Evolutionary conservation across 2,113 vertebrate genomes (phyloP).

Genomic region (Callorhinus ursinus): DNA sequence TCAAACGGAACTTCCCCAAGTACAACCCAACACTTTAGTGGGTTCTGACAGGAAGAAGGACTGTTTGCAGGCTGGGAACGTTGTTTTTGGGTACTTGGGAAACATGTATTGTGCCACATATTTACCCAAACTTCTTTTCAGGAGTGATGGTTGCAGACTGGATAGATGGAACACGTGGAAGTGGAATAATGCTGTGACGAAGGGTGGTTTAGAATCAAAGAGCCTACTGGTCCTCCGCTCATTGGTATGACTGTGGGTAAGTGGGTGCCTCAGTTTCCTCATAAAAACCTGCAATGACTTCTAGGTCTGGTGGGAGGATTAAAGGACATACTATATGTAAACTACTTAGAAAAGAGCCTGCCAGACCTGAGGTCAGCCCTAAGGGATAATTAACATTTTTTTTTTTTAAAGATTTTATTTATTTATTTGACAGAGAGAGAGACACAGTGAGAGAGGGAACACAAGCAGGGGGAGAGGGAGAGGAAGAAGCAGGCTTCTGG

Average conservation of each 20-base stretch:
- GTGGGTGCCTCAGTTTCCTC: not conserved
- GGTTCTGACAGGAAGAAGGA: not conserved
- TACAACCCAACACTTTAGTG: not conserved
- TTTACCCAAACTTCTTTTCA: not conserved
- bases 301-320: not conserved
- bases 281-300: not conserved
- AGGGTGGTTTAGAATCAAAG: not conserved
- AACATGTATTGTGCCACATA: not conserved
- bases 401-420: no score
- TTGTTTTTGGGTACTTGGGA: not conserved
- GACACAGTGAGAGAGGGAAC: no score
- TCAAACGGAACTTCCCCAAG: not conserved
- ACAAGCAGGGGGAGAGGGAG: no score
- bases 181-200: not conserved
- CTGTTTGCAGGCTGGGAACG: not conserved
- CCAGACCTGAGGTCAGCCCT: conserved; percentile 1
- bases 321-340: not conserved
- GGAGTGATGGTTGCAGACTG: not conserved
- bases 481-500: no score
- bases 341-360: conserved; percentile 14
- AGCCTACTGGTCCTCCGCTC: not conserved
- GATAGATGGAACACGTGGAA: not conserved
- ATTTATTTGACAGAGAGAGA: no score
- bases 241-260: not conserved
- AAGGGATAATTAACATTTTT: conserved; percentile 39